A percentile compares a stretch with the other conserved stretches of the same genome.
Evolutionary conservation across 2,888 invertebrate species (phyloP).

Genomic region (Ornithoptera priamus): DNA sequence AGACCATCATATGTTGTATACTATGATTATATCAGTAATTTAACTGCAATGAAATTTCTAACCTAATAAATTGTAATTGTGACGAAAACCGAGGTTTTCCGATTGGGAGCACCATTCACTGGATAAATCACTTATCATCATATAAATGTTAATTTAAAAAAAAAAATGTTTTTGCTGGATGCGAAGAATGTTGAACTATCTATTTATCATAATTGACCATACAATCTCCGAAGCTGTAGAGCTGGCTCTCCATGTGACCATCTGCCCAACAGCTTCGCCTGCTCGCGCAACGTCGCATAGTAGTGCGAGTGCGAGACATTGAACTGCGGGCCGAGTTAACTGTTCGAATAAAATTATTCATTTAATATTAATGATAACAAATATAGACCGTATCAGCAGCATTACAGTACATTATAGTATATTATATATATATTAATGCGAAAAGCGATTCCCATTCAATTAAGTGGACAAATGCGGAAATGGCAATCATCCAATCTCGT

Average conservation of each 20-base stretch:
- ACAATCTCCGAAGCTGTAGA: constrained; percentile 51
- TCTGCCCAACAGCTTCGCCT: constrained; percentile 55
- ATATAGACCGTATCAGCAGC: constrained; percentile 10
- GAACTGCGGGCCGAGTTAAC: constrained; percentile 55
- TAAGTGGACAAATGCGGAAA: constrained; percentile 7
- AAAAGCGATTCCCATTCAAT: constrained; percentile 1
- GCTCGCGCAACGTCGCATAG: constrained; percentile 58
- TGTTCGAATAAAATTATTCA: constrained; percentile 33
- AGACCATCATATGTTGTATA: too few species aligned
- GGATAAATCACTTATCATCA: too few species aligned
- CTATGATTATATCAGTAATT: too few species aligned
- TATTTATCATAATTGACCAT: constrained; percentile 18
- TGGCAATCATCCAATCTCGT: constrained; percentile 5
- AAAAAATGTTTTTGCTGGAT: too few species aligned
- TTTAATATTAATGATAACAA: neutral
- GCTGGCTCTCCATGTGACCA: constrained; percentile 64
- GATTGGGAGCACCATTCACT: too few species aligned
- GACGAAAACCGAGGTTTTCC: too few species aligned
- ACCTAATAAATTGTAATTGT: too few species aligned
- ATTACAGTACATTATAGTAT: neutral
- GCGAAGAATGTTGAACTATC: too few species aligned
- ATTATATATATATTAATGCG: too few species aligned
- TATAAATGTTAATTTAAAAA: too few species aligned
- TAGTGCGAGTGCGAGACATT: constrained; percentile 59
- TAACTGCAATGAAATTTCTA: too few species aligned